A percentile compares a stretch with the other conserved stretches of the same genome.
These are phyloP conservation scores for Mizuhopecten yessoensis DNA, from an alignment of 1,140 invertebrate species.

Conservation along the genomic window DNA sequence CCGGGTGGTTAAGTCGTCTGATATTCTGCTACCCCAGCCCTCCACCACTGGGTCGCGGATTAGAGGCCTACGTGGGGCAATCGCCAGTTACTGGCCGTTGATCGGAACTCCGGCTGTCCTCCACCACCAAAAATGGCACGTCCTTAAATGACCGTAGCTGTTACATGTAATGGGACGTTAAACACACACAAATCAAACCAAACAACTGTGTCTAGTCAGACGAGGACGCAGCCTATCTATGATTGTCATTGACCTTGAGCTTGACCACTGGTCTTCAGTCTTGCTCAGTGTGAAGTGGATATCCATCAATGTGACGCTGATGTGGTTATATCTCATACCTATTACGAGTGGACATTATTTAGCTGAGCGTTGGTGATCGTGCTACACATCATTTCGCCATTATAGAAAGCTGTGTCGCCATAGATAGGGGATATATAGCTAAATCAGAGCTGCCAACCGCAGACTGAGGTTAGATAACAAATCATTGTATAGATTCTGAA, in stretches of 20 bases:
- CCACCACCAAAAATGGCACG: too few species aligned
- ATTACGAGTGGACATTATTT: neutral
- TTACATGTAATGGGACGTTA: too few species aligned
- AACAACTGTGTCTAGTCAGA: too few species aligned
- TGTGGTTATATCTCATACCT: neutral
- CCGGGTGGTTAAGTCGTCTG: too few species aligned
- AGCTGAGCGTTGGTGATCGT: neutral
- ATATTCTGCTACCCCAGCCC: too few species aligned
- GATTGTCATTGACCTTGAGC: neutral
- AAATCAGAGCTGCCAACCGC: neutral
- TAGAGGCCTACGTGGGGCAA: too few species aligned
- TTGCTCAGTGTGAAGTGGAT: neutral
- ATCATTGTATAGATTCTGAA: neutral
- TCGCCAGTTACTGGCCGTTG: too few species aligned
- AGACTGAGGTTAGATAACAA: neutral
- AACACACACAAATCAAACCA: too few species aligned
- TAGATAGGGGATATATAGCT: neutral
- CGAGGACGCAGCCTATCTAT: too few species aligned
- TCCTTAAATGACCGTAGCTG: too few species aligned
- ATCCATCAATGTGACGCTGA: neutral
- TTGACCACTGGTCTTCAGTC: neutral
- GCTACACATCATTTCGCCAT: neutral
- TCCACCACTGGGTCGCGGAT: too few species aligned
- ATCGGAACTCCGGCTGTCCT: too few species aligned
- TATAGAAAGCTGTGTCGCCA: neutral